Percentiles rank a stretch among this genome's conserved stretches.
These are phyloP conservation scores for Psittacula derbiana DNA, from an alignment of 2,797 vertebrate genomes.

Conservation along the genomic window DNA sequence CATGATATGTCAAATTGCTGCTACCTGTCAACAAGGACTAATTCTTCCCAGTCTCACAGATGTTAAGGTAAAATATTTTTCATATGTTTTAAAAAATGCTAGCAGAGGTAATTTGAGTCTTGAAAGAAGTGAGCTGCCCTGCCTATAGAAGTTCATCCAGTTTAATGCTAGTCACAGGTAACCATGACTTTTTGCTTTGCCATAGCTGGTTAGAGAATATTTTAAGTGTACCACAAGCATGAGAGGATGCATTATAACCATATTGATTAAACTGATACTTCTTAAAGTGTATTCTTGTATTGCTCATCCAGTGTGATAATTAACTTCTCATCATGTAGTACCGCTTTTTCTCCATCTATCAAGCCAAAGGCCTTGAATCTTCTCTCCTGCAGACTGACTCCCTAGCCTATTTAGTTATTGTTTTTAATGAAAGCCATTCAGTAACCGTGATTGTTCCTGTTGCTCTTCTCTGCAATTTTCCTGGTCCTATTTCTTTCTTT, in stretches of 20 bases:
- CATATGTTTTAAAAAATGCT: background rate
- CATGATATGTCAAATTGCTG: background rate
- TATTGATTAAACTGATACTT: background rate
- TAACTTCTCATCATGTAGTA: background rate
- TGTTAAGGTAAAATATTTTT: background rate
- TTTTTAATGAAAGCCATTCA: background rate
- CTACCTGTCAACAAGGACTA: background rate
- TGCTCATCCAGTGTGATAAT: background rate
- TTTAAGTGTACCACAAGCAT: background rate
- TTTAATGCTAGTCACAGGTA: background rate
- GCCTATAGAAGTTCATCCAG: background rate
- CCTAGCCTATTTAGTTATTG: background rate
- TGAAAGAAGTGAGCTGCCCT: background rate
- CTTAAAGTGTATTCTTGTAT: background rate
- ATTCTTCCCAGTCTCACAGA: background rate
- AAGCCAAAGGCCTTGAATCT: background rate
- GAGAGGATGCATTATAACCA: background rate
- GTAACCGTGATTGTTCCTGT: background rate
- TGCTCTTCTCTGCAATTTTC: background rate
- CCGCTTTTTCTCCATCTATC: background rate
- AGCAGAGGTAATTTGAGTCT: background rate
- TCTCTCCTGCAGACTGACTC: background rate
- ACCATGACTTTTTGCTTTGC: background rate
- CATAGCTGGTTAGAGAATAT: background rate
- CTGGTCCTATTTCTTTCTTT: background rate